Evolutionary conservation across 2,797 vertebrate species (phyloP).

Genomic region (Urosaurus nigricauda): DNA sequence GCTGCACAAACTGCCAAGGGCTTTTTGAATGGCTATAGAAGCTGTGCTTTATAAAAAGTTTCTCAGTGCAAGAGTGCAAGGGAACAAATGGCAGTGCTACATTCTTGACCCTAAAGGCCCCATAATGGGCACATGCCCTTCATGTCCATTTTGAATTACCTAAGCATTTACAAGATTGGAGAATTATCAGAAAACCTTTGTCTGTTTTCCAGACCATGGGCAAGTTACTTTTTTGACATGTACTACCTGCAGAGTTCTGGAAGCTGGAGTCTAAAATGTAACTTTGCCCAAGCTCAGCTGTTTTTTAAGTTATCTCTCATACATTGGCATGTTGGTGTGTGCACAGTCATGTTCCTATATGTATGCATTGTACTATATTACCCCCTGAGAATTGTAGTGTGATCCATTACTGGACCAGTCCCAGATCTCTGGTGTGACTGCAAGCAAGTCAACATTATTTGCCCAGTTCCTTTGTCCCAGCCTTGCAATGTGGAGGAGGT

Average conservation of each 20-base stretch:
- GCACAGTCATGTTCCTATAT: background rate
- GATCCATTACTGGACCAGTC: background rate
- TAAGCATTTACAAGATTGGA: background rate
- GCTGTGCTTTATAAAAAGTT: too few relatives aligned
- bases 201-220: background rate
- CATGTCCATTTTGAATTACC: background rate
- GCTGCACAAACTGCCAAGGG: background rate
- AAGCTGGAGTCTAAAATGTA: background rate
- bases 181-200: background rate
- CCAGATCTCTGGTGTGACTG: background rate
- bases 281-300: background rate
- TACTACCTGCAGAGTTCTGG: background rate
- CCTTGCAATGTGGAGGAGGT: constrained; percentile 16
- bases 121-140: background rate
- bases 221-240: too few relatives aligned
- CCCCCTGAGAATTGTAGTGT: background rate
- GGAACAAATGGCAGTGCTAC: background rate
- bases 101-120: background rate
- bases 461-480: constrained; percentile 9
- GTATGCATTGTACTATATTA: background rate
- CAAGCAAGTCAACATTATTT: background rate
- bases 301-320: too few relatives aligned
- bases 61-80: background rate
- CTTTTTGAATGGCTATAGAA: background rate
- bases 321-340: background rate